Base-by-base conservation (phyloP, 2,888 invertebrate species). In the Tanaodytes sp. region DNA sequence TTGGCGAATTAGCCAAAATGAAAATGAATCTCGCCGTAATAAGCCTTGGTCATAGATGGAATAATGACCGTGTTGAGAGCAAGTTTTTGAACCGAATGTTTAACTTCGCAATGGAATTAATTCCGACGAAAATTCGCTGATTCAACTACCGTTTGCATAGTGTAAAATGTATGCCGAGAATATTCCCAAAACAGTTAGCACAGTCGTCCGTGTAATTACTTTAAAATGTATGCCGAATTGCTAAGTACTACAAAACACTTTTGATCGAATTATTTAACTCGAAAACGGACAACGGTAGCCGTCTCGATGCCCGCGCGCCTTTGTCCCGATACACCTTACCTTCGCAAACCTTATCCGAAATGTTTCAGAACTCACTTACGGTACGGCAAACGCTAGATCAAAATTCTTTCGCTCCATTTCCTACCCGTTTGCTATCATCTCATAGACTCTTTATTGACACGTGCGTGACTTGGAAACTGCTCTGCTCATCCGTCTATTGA, bases 51-150 rank as follows among this genome's bases (percentile, higher is more conserved):
- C 37, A 37, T 27, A 23, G 16, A 37, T 37, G 15, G 27, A 37
- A 39, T 23, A 51, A 11, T 5, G 23, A 15, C 27, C 6, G 23
- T 31, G 31, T 12, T 27, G 6, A 46, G 31, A 31, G 16, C 31
- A 31, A 8, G 31, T n/a, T n/a, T n/a, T n/a, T n/a, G n/a, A n/a
- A n/a, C 31, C 3, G 51, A 51, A 36, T 51, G 39, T 51, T 51
- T 51, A 51, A 51, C 39, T 37, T 51, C 23, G 39, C 27, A 23
- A 51, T 19, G 18, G 51, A 51, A 51, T 51, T 51, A 51, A 51
- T 51, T 51, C 37, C 15, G n/a, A 36, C 15, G 19, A 51, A 51
- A 51, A 23, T 51, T 37, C 27, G 51, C 51, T 51, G 51, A 37
- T 23, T 49, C 49, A 49, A 49, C 23, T 23, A 15, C 23, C 31